Percentiles rank a stretch among this genome's conserved stretches.
These are phyloP conservation scores for Gulo gulo DNA, from an alignment of 2,113 vertebrate species.

Conservation along the genomic window DNA sequence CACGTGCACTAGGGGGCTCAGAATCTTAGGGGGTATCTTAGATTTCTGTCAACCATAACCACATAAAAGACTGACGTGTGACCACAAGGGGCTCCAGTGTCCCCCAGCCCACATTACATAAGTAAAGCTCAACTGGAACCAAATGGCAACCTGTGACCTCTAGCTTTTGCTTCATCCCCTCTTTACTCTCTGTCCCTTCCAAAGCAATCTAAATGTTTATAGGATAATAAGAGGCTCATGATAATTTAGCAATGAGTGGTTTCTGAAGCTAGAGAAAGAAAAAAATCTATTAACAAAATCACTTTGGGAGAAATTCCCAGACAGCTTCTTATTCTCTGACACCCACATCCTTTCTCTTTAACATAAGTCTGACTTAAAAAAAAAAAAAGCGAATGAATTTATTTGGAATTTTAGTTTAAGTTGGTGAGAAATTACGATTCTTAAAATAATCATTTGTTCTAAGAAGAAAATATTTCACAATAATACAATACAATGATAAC, in stretches of 20 bases:
- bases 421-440: neutral
- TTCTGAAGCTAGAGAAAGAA: neutral
- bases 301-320: slow-evolving; percentile 16
- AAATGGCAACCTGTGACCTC: neutral
- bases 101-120: rapidly evolving
- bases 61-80: neutral
- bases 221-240: neutral
- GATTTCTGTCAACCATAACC: neutral
- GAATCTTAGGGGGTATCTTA: neutral
- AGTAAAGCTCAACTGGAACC: neutral
- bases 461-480: slow-evolving; percentile 6
- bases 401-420: neutral
- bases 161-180: neutral
- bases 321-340: slow-evolving; percentile 38
- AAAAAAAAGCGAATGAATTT: neutral
- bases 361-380: slow-evolving; percentile 24
- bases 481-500: neutral
- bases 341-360: slow-evolving; percentile 31
- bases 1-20: rapidly evolving
- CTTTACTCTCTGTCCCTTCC: neutral
- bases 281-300: slow-evolving; percentile 29
- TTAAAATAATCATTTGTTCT: slow-evolving; percentile 24
- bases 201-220: neutral
- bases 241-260: neutral
- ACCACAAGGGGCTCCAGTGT: neutral